phyloP scores from a whole-genome alignment of 2,888 invertebrate genomes.

The Heterodera filipjevi region DNA sequence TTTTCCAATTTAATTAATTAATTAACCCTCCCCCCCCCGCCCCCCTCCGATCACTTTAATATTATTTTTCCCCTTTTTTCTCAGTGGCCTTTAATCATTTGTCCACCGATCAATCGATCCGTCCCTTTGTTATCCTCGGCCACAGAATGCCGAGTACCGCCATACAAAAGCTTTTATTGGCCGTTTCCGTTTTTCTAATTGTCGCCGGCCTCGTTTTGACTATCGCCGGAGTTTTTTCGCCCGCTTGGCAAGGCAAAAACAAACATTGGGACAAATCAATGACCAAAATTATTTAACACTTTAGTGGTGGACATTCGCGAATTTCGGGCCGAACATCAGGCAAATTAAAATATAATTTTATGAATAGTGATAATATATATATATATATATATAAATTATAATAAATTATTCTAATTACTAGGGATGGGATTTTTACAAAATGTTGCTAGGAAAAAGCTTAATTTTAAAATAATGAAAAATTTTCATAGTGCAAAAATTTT shows the following conservation, averaged over 20 bases:
- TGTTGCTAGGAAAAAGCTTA: too few relatives aligned
- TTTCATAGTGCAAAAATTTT: too few relatives aligned
- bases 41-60: neutral
- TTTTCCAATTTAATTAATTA: neutral
- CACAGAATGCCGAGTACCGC: conserved; percentile 32
- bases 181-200: conserved; percentile 59
- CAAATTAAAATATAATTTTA: conserved; percentile 22
- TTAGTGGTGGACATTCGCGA: conserved; percentile 61
- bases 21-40: neutral
- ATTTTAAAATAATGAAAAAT: too few relatives aligned
- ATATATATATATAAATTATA: too few relatives aligned
- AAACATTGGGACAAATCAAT: neutral
- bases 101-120: neutral
- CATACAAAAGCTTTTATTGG: conserved; percentile 56
- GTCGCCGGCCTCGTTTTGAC: conserved; percentile 57
- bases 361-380: too few relatives aligned
- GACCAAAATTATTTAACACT: neutral
- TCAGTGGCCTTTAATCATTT: neutral
- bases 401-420: too few relatives aligned
- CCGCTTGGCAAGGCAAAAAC: conserved; percentile 56
- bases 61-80: neutral
- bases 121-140: neutral
- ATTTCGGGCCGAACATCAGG: conserved; percentile 62
- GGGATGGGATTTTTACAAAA: too few relatives aligned
- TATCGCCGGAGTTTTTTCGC: conserved; percentile 58